Evolutionary conservation across 2,113 vertebrate species (phyloP).

Genomic region (Hypomesus transpacificus): DNA sequence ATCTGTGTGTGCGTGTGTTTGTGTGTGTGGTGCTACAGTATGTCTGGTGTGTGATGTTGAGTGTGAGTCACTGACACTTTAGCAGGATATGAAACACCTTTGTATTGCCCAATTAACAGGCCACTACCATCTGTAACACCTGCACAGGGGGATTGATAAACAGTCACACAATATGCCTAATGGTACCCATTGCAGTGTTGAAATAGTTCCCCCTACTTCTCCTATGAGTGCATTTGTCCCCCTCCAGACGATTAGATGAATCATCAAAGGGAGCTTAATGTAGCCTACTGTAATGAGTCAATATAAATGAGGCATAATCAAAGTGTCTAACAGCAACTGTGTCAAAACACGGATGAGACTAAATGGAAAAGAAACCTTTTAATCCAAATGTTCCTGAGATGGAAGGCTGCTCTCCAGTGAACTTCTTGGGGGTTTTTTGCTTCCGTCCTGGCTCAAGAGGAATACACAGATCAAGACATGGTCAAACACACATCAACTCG

Average conservation of each 20-base stretch:
- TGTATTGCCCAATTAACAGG: constrained; percentile 38
- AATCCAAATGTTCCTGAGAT: constrained; percentile 96
- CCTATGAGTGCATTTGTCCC: neutral
- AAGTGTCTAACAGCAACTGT: neutral
- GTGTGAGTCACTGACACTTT: constrained; percentile 42
- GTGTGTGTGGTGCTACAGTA: constrained; percentile 1
- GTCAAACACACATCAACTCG: constrained; percentile 64
- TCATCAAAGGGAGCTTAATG: constrained; percentile 15
- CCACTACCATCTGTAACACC: constrained; percentile 37
- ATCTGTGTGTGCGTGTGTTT: constrained; percentile 10
- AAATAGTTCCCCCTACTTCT: neutral
- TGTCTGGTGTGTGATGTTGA: too few relatives aligned
- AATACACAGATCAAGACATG: constrained; percentile 64
- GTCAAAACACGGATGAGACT: neutral
- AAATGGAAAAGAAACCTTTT: constrained; percentile 78
- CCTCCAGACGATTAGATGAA: constrained; percentile 23
- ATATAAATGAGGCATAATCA: too few relatives aligned
- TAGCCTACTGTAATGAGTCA: constrained; percentile 8
- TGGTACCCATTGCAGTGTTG: neutral
- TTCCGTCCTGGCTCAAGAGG: constrained; percentile 94
- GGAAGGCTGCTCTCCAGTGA: constrained; percentile 96
- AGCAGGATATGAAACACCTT: constrained; percentile 54
- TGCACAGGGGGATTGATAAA: constrained; percentile 12
- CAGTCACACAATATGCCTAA: constrained; percentile 9
- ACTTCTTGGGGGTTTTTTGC: constrained; percentile 99